A percentile compares a stretch with the other conserved stretches of the same genome.
These are phyloP conservation scores for Capitulum mitella DNA, from an alignment of 2,888 invertebrate species.

Conservation along the genomic window DNA sequence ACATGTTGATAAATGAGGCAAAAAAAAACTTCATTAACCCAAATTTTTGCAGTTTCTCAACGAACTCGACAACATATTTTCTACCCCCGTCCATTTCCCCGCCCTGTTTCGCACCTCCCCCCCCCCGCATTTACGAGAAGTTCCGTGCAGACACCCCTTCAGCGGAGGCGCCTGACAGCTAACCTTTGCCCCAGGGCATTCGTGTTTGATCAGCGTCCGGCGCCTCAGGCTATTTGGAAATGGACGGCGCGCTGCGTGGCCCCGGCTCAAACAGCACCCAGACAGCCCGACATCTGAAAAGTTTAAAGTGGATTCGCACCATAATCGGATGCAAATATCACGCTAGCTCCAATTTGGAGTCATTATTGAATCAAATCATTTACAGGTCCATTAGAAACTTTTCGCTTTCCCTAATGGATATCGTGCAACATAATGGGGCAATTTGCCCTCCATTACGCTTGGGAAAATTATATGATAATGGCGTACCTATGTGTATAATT, in stretches of 20 bases:
- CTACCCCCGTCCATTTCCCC: too few species aligned
- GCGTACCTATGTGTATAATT: neutral
- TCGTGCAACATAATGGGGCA: conserved; percentile 16
- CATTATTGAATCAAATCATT: conserved; percentile 21
- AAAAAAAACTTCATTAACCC: too few species aligned
- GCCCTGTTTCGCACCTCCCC: too few species aligned
- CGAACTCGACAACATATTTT: too few species aligned
- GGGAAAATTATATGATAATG: conserved; percentile 5
- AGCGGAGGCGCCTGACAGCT: too few species aligned
- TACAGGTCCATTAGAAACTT: conserved; percentile 7
- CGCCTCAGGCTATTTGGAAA: neutral
- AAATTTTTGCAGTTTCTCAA: too few species aligned
- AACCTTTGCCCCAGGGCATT: neutral
- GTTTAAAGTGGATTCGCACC: neutral
- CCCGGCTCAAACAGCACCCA: neutral
- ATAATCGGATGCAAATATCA: neutral
- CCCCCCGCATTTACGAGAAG: too few species aligned
- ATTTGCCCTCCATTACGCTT: neutral
- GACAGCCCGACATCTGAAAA: neutral
- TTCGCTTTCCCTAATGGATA: conserved; percentile 5
- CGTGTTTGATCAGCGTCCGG: neutral
- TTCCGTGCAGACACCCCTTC: too few species aligned
- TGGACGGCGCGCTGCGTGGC: neutral
- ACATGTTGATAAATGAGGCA: too few species aligned
- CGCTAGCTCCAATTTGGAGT: neutral